A percentile compares a stretch with the other conserved stretches of the same genome.
Evolutionary conservation across 2,888 invertebrate genomes (phyloP).

Genomic region (Xanthorhoe designata): DNA sequence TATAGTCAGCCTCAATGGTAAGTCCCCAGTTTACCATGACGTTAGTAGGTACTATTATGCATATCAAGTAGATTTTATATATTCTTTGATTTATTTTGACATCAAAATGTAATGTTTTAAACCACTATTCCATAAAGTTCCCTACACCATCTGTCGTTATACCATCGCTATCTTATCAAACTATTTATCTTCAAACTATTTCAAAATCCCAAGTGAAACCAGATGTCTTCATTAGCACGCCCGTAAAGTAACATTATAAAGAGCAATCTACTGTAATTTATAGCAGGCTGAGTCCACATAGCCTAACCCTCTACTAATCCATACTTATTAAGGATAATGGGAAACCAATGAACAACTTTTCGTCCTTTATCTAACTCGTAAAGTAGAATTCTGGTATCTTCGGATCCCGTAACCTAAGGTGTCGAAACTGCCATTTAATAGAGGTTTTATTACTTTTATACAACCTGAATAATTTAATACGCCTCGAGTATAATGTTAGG

Average conservation of each 20-base stretch:
- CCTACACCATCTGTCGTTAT: background rate
- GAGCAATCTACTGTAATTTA: slow-evolving; percentile 75
- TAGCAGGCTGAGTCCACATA: slow-evolving; percentile 60
- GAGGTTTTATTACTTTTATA: slow-evolving; percentile 63
- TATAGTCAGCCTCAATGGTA: too few species aligned
- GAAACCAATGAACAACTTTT: slow-evolving; percentile 80
- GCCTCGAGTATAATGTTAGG: slow-evolving; percentile 12
- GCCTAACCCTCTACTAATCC: slow-evolving; percentile 77
- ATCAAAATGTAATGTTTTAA: too few species aligned
- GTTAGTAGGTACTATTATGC: too few species aligned
- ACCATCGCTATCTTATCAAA: background rate
- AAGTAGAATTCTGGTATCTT: slow-evolving; percentile 66
- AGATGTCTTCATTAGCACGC: slow-evolving; percentile 50
- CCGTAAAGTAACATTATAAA: slow-evolving; percentile 77
- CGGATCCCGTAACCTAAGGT: slow-evolving; percentile 65
- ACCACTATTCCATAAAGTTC: background rate
- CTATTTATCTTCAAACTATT: slow-evolving; percentile 9
- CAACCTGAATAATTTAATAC: slow-evolving; percentile 61
- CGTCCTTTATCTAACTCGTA: slow-evolving; percentile 77
- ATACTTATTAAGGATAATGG: slow-evolving; percentile 84
- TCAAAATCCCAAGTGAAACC: slow-evolving; percentile 37
- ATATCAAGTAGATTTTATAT: too few species aligned
- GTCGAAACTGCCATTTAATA: slow-evolving; percentile 73
- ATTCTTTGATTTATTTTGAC: too few species aligned
- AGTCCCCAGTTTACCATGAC: too few species aligned